Conservation (phyloP, 2,113 vertebrate genomes). For the Sylvia atricapilla region DNA sequence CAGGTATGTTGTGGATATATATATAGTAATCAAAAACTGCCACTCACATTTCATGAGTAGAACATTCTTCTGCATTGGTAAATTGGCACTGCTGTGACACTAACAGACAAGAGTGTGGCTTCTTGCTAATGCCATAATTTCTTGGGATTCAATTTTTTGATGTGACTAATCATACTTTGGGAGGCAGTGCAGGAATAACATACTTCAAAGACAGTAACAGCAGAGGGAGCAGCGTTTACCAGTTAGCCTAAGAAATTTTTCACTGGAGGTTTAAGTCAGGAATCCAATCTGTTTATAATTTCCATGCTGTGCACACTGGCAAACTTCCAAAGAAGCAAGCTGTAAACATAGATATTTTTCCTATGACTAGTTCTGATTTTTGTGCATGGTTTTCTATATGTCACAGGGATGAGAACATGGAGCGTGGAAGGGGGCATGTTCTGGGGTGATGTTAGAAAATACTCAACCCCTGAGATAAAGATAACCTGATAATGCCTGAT, state of each 20-base stretch:
- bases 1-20: background rate
- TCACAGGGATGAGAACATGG: background rate
- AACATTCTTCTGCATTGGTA: accelerated
- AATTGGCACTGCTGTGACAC: background rate
- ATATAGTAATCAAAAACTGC: background rate
- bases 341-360: constrained; percentile 44
- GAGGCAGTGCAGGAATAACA: background rate
- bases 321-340: background rate
- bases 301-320: background rate
- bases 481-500: background rate
- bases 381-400: background rate
- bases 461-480: background rate
- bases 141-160: background rate
- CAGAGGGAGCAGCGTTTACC: constrained; percentile 21
- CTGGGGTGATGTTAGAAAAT: background rate
- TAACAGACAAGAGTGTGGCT: background rate
- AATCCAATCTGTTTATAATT: constrained; percentile 38
- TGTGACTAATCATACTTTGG: background rate
- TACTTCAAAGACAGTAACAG: background rate
- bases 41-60: background rate
- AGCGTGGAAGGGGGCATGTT: background rate
- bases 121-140: background rate
- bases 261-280: background rate
- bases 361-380: constrained; percentile 8
- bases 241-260: background rate